A percentile compares a stretch with the other conserved stretches of the same genome.
Evolutionary conservation across 2,113 vertebrate species (phyloP).

Genomic region (Limanda limanda): DNA sequence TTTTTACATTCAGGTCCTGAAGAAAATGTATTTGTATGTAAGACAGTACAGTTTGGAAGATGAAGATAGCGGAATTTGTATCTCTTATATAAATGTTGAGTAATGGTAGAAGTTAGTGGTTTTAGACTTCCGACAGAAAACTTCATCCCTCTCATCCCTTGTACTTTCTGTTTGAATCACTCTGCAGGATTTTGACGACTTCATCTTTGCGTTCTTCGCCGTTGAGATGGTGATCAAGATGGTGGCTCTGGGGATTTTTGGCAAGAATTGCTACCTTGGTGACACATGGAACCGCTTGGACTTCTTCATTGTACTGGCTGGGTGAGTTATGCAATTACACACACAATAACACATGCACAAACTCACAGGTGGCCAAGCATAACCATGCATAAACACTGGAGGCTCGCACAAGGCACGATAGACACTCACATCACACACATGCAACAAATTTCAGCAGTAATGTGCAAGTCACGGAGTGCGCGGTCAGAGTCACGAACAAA

Average conservation of each 20-base stretch:
- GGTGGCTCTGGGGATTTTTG: conserved; percentile 97
- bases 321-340: conserved; percentile 79
- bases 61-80: too few species aligned
- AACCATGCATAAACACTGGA: conserved; percentile 24
- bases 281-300: conserved; percentile 99
- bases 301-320: conserved; percentile 97
- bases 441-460: conserved; percentile 19
- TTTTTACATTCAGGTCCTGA: too few species aligned
- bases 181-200: conserved; percentile 94
- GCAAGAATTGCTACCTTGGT: conserved; percentile 98
- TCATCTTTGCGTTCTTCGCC: conserved; percentile 99
- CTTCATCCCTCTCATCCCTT: too few species aligned
- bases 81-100: too few species aligned
- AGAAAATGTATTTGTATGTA: too few species aligned
- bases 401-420: conserved; percentile 12
- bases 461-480: not conserved
- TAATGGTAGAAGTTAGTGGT: too few species aligned
- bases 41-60: too few species aligned
- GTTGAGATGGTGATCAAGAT: conserved; percentile 99
- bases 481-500: not conserved
- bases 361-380: conserved; percentile 31
- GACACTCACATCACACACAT: not conserved
- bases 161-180: not conserved
- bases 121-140: too few species aligned
- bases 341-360: conserved; percentile 7